Evolutionary conservation across 2,888 invertebrate species (phyloP), one percentile per base, ranked within the genome.

Genomic region (Sarcophaga variegata): DNA sequence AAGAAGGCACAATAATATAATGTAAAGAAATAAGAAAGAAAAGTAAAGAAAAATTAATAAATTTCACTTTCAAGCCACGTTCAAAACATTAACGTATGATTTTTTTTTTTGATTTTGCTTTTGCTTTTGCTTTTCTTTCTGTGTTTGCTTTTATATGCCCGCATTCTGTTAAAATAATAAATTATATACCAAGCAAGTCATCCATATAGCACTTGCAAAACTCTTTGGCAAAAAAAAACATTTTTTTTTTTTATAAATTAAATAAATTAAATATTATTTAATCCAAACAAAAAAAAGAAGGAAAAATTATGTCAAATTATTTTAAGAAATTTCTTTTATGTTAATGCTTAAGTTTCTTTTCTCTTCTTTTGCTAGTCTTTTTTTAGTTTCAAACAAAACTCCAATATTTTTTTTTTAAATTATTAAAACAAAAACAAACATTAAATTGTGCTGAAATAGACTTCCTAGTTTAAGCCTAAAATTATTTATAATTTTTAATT

Each of bases 1-100:
- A 76, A 8, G 60, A 70, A 63, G 17, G 62, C 25, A 49, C 17
- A 27, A 20, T 49, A 59, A 14, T 60, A 14, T 60, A 54, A 20
- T n/a, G 37, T 45, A 60, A 20, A 49, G 17, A 25, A 25, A 78
- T n/a, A 27, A 17, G 17, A 14, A 49, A 17, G 22, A 22, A n/a
- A 72, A 59, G 12, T 25, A 37, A 67, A 59, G 12, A 45, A 37
- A 67, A 59, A 54, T 8, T 70, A 83, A 77, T 64, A 67, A 81
- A 85, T 81, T 85, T 85, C 85, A 85, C 85, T 85, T 85, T 85
- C 69, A 78, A 72, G 22, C 47, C 85, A 85, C 81, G 74, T 85
- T 84, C 66, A 62, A 70, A 77, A 59, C 45, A 76, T 11, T 22
- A n/a, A 45, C 22, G 62, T 62, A 59, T 67, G 14, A 45, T 3